Evolutionary conservation across 2,797 vertebrate species (phyloP).

Genomic region (Manis pentadactyla): DNA sequence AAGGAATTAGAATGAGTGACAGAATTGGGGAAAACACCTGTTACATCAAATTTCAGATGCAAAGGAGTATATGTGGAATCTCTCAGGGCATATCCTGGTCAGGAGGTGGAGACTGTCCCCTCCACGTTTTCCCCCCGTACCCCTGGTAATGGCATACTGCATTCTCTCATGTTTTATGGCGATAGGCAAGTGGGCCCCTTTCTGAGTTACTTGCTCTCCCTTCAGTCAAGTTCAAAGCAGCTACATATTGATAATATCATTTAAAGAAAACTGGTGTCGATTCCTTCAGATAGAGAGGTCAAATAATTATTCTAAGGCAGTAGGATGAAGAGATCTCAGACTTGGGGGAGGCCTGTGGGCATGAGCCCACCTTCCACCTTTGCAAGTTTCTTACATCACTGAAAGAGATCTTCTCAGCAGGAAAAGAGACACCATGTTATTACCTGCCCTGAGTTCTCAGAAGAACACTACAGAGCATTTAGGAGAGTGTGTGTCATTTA

Average conservation of each 20-base stretch:
- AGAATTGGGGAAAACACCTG: not conserved
- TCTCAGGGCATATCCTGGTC: no score
- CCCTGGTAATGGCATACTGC: not conserved
- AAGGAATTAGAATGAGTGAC: not conserved
- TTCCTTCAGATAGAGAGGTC: not conserved
- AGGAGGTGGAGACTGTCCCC: not conserved
- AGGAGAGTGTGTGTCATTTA: not conserved
- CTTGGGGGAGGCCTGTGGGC: not conserved
- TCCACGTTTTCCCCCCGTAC: not conserved
- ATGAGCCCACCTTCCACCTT: not conserved
- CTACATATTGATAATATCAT: not conserved
- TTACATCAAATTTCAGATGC: not conserved
- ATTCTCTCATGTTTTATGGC: not conserved
- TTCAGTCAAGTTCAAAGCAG: not conserved
- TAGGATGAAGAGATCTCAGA: not conserved
- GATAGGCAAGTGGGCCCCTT: not conserved
- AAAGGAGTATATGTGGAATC: not conserved
- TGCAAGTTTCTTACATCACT: not conserved
- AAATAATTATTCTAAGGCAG: not conserved
- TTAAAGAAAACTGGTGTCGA: not conserved
- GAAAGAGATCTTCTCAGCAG: not conserved
- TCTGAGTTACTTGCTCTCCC: not conserved
- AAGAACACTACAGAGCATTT: rapidly evolving
- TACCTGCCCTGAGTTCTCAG: not conserved
- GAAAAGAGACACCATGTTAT: not conserved